Evolutionary conservation across 2,888 invertebrate species (phyloP), one percentile per base, ranked within the genome.

Genomic region (Chromoteleia sp.): DNA sequence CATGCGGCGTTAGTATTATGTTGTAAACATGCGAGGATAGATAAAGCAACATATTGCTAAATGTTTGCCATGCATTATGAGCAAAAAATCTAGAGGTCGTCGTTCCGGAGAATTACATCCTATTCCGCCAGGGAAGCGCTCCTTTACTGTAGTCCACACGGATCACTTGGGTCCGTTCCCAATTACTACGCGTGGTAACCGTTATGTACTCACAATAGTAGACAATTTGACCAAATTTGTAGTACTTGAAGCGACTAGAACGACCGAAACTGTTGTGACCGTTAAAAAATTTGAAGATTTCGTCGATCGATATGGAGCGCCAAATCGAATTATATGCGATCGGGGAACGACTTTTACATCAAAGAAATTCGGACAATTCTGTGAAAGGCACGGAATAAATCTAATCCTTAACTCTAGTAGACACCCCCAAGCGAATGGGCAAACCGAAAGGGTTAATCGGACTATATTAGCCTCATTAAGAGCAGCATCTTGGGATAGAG

Each of bases 251-350:
- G 36, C 36, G 0, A 36, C 36, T 0, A 56, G 36, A 39, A 70
- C 54, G 29, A 77, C 73, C 1, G 70, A 63, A 3, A 36, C 80
- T 0, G 14, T 15, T n/a, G 17, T 30, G 3, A 78, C 71, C 0
- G 19, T 85, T 4, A 41, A 50, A 29, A 70, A 41, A 5, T 29
- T 86, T 6, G 71, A 82, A 21, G 33, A 77, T 0, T 73, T 86
- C 21, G 75, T 84, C 0, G 58, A 78, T 8, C 29, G 12, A 14
- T 85, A 33, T 54, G 85, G 85, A 6, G 65, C 80, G 2, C 85
- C 85, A 0, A 43, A 43, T 6, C 68, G 71, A 19, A 83, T 85
- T 8, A 80, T 87, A 4, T 80, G 68, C 43, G 87, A 86, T 58
- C 70, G 84, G 19, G 82, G 83, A 3, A 84, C 74, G 6, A 17